Base-by-base conservation (phyloP, 2,888 invertebrate species). In the Halictus ligatus region DNA sequence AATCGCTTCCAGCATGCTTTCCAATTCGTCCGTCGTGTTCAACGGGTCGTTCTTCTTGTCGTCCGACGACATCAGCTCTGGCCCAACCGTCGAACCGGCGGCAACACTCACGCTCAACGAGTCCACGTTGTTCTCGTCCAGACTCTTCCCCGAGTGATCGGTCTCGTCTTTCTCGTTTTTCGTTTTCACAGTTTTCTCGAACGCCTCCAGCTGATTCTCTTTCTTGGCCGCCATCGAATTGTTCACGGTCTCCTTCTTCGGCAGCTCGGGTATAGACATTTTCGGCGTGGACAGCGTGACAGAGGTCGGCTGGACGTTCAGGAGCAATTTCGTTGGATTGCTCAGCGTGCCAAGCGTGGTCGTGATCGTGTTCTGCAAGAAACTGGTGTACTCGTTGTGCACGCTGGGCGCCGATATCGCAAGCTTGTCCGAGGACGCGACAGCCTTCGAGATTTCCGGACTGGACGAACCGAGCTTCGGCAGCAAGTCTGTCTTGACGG, bases 151-250 rank as follows among this genome's bases (percentile, higher is more conserved):
- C 88, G 80, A 93, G 13, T 81, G 80, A 67, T 93, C 93, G 54
- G 95, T 88, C 88, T 94, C 87, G 91, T 95, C 77, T 94, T 93
- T 84, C 58, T 90, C 86, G 10, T 80, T 88, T 35, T 89, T 83
- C 25, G 78, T 81, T 71, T 87, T 96, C 76, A 95, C 95, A 82
- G 96, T 96, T 69, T 96, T 96, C 1, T 96, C 96, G 89, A 96
- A 96, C 95, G 95, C 95, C 35, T 96, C 96, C 90, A 95, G 95
- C 88, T 96, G 96, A 12, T 72, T 88, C 8, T 92, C 89, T 13
- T 84, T 85, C 0, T 76, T 83, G 40, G 60, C 40, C 21, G 69
- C 15, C 13, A 64, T 84, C 7, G 84, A 74, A 1, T 75, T 75
- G 10, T n/a, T 79, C 2, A 12, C 43, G 5, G 75, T 89, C 10